A percentile compares a stretch with the other conserved stretches of the same genome.
These are phyloP conservation scores for Cranoglanis bouderius DNA, from an alignment of 2,113 vertebrate species.

Conservation along the genomic window DNA sequence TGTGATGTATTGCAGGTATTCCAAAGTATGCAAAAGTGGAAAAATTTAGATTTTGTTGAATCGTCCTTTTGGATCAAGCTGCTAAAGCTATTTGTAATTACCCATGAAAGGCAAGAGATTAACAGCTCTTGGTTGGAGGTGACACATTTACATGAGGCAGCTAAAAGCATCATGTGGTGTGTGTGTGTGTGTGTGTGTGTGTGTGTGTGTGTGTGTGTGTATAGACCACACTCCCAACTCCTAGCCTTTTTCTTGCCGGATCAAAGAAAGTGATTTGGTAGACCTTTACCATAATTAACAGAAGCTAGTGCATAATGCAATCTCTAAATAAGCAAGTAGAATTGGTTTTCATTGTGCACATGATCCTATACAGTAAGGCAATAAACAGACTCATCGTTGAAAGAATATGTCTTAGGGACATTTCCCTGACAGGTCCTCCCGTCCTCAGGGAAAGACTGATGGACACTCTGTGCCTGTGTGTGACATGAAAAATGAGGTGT, in stretches of 20 bases:
- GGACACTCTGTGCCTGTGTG: constrained; percentile 4
- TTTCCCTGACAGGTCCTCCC: neutral
- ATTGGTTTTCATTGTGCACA: neutral
- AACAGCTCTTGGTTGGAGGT: constrained; percentile 29
- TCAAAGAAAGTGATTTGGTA: constrained; percentile 25
- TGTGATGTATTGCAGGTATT: neutral
- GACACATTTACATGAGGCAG: constrained; percentile 7
- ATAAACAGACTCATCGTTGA: neutral
- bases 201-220: constrained; percentile 20
- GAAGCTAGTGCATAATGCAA: constrained; percentile 5
- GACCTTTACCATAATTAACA: constrained; percentile 24
- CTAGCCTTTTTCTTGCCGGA: constrained; percentile 15
- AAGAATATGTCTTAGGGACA: neutral
- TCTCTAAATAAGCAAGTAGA: constrained; percentile 21
- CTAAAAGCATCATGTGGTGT: constrained; percentile 42
- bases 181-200: constrained; percentile 34
- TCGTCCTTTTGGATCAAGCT: constrained; percentile 19
- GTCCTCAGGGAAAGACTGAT: constrained; percentile 29
- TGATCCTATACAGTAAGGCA: neutral
- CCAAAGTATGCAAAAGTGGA: neutral
- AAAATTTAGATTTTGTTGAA: constrained; percentile 6
- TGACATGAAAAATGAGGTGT: constrained; percentile 10
- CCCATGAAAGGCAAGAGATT: constrained; percentile 26
- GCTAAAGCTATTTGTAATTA: constrained; percentile 36
- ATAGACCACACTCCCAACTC: neutral